phyloP scores from a whole-genome alignment of 2,888 invertebrate genomes.

The Drosophila helvetica region DNA sequence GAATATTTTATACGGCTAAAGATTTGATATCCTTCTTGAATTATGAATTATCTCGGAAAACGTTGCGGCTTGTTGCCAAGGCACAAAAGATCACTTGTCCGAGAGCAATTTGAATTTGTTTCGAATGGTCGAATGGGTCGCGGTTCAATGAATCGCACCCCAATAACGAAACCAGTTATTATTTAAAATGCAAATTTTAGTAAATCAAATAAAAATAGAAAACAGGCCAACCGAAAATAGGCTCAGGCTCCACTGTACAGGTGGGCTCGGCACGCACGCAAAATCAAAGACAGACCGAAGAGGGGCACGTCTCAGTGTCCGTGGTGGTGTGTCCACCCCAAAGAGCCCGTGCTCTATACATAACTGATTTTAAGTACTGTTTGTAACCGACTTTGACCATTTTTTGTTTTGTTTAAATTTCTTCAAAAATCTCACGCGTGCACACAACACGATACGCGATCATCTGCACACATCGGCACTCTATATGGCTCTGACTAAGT shows the following conservation, averaged over 20 bases:
- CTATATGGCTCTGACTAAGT: slow-evolving; percentile 23
- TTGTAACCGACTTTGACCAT: slow-evolving; percentile 7
- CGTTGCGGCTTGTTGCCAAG: slow-evolving; percentile 19
- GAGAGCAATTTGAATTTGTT: slow-evolving; percentile 36
- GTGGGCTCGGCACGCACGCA: slow-evolving; percentile 12
- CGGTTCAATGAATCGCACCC: slow-evolving; percentile 35
- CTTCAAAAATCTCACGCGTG: not conserved
- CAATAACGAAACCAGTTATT: slow-evolving; percentile 62
- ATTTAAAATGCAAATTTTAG: slow-evolving; percentile 48
- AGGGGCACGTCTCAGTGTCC: slow-evolving; percentile 2
- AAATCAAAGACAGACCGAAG: slow-evolving; percentile 8
- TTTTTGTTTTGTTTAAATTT: not conserved
- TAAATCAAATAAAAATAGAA: slow-evolving; percentile 15
- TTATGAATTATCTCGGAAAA: not conserved
- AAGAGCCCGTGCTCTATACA: not conserved
- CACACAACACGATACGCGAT: slow-evolving; percentile 12
- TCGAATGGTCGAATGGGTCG: slow-evolving; percentile 20
- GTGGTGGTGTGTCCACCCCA: not conserved
- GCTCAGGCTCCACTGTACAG: not conserved
- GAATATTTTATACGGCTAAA: slow-evolving; percentile 4
- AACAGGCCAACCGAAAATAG: slow-evolving; percentile 38
- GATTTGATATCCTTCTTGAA: not conserved
- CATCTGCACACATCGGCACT: slow-evolving; percentile 34
- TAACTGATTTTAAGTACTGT: not conserved
- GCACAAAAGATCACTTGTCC: slow-evolving; percentile 23